Evolutionary conservation across 2,113 vertebrate species (phyloP).

Genomic region (Channa maculata): DNA sequence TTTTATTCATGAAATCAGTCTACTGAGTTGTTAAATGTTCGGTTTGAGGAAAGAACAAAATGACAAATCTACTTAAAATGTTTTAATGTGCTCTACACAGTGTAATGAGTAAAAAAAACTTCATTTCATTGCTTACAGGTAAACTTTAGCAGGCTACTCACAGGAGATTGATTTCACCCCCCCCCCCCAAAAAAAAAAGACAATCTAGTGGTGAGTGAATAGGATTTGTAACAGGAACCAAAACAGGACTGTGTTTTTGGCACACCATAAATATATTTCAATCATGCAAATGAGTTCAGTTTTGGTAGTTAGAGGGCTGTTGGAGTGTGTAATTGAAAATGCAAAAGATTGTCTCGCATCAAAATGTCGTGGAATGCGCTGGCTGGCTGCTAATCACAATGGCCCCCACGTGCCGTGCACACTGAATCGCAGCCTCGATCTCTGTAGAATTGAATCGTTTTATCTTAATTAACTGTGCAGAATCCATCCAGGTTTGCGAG

Average conservation of each 20-base stretch:
- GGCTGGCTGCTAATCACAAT: conserved; percentile 81
- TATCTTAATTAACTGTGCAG: conserved; percentile 84
- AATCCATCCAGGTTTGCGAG: conserved; percentile 78
- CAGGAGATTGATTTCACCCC: conserved; percentile 55
- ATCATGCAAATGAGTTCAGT: conserved; percentile 85
- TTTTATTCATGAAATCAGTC: neutral
- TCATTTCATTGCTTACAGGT: conserved; percentile 31
- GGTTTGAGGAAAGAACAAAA: neutral
- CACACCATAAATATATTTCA: conserved; percentile 84
- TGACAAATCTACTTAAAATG: neutral
- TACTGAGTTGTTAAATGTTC: neutral
- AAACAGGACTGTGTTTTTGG: conserved; percentile 77
- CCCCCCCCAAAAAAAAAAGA: conserved; percentile 1
- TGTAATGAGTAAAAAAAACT: conserved; percentile 22
- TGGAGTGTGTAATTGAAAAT: conserved; percentile 88
- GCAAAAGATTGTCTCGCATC: conserved; percentile 83
- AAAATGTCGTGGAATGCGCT: conserved; percentile 79
- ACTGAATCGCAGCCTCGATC: conserved; percentile 76
- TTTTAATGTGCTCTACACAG: neutral
- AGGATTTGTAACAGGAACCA: conserved; percentile 72
- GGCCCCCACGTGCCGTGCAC: conserved; percentile 56
- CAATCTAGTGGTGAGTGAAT: conserved; percentile 48
- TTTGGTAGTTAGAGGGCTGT: conserved; percentile 84
- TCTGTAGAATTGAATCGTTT: conserved; percentile 81
- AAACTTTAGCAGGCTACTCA: conserved; percentile 39